phyloP scores from a whole-genome alignment of 1,140 invertebrate genomes.

The Vollenhovia emeryi region DNA sequence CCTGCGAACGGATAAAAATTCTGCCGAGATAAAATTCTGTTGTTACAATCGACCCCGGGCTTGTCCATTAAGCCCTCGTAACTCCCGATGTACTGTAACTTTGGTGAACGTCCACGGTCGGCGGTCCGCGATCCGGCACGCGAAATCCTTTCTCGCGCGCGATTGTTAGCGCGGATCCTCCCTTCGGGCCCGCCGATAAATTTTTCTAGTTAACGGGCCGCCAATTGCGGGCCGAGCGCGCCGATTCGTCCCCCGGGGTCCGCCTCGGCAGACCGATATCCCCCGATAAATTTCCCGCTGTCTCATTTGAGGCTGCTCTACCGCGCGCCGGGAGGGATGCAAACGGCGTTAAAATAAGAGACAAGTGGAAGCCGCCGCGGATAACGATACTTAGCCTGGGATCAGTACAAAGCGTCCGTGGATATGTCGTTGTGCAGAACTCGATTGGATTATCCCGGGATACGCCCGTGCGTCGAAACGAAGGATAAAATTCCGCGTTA shows the following conservation, averaged over 20 bases:
- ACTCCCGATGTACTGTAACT: slow-evolving; percentile 18
- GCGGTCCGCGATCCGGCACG: neutral
- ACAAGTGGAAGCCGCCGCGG: neutral
- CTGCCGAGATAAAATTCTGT: slow-evolving; percentile 26
- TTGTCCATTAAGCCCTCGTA: neutral
- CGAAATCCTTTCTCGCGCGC: neutral
- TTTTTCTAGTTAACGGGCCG: slow-evolving; percentile 40
- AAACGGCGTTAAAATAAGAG: neutral
- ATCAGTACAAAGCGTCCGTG: neutral
- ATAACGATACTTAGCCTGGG: neutral
- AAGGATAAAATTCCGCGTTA: neutral
- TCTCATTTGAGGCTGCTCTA: neutral
- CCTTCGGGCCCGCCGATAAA: slow-evolving; percentile 16
- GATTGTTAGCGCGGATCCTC: slow-evolving; percentile 9
- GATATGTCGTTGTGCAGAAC: neutral
- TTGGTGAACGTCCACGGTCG: neutral
- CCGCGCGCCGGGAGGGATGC: neutral
- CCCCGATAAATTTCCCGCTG: neutral
- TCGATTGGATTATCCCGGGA: neutral
- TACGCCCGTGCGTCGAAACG: neutral
- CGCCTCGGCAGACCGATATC: neutral
- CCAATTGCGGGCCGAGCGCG: neutral
- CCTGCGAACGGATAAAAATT: slow-evolving; percentile 18
- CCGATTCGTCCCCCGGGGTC: neutral
- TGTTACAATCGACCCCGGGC: slow-evolving; percentile 2